Evolutionary conservation across 1,140 invertebrate species (phyloP).

Genomic region (Chelonus insularis): DNA sequence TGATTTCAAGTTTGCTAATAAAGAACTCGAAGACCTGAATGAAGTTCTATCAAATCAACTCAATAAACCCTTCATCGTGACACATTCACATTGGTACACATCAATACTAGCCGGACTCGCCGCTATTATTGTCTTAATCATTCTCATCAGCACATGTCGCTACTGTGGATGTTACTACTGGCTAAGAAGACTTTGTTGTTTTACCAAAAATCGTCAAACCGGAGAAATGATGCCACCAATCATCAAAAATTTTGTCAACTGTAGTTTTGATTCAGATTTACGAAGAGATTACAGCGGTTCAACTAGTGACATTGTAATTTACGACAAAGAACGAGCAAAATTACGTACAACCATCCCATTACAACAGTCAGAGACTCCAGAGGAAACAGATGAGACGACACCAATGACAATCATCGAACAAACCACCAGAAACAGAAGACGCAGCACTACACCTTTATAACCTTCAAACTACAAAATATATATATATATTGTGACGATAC

Average conservation of each 20-base stretch:
- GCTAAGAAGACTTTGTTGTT: conserved; percentile 18
- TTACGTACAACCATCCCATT: too few relatives aligned
- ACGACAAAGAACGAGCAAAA: too few relatives aligned
- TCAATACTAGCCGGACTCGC: not conserved
- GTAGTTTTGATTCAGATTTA: conserved; percentile 14
- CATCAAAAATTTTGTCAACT: conserved; percentile 23
- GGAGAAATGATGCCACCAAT: conserved; percentile 15
- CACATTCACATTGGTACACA: conserved; percentile 9
- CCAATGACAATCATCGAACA: too few relatives aligned
- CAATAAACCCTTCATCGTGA: conserved; percentile 11
- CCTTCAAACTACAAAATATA: too few relatives aligned
- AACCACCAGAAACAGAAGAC: too few relatives aligned
- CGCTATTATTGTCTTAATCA: conserved; percentile 11
- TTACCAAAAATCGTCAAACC: not conserved
- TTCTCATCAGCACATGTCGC: conserved; percentile 8
- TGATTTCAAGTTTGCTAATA: conserved; percentile 6
- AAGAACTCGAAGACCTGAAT: conserved; percentile 15
- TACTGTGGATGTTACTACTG: conserved; percentile 4
- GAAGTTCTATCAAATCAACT: conserved; percentile 6
- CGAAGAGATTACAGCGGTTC: not conserved
- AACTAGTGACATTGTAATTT: not conserved
- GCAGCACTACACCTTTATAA: too few relatives aligned
- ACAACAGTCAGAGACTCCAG: too few relatives aligned
- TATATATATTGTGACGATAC: too few relatives aligned
- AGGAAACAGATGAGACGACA: too few relatives aligned